A percentile compares a stretch with the other conserved stretches of the same genome.
Conservation (phyloP, 2,113 vertebrate species). For the Anas platyrhynchos region DNA sequence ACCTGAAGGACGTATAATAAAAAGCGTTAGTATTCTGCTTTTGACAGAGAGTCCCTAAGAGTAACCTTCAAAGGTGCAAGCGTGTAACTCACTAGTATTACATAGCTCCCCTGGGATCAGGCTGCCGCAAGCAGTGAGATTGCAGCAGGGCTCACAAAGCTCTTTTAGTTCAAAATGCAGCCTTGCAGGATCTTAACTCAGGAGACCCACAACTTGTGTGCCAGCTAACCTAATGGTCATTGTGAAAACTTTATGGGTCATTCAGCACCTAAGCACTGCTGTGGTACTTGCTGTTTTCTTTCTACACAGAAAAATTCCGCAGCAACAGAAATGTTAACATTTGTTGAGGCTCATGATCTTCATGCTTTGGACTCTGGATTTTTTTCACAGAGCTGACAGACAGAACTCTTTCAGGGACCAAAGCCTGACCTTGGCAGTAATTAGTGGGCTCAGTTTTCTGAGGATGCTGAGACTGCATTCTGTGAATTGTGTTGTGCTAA, state of each 20-base stretch:
- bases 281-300: neutral
- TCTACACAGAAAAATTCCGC: neutral
- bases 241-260: fast-evolving
- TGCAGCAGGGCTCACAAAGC: neutral
- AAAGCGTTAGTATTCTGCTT: neutral
- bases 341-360: neutral
- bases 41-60: neutral
- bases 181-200: neutral
- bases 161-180: neutral
- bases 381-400: neutral
- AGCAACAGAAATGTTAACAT: neutral
- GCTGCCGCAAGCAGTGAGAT: fast-evolving
- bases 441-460: neutral
- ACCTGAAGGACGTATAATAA: neutral
- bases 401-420: neutral
- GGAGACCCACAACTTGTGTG: fast-evolving
- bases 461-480: neutral
- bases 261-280: fast-evolving
- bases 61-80: conserved; percentile 24
- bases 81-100: neutral
- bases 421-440: neutral
- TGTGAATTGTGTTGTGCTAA: neutral
- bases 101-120: neutral
- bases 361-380: neutral
- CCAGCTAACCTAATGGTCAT: neutral